Evolutionary conservation across 2,113 vertebrate genomes (phyloP).

Genomic region (Aptenodytes patagonicus): DNA sequence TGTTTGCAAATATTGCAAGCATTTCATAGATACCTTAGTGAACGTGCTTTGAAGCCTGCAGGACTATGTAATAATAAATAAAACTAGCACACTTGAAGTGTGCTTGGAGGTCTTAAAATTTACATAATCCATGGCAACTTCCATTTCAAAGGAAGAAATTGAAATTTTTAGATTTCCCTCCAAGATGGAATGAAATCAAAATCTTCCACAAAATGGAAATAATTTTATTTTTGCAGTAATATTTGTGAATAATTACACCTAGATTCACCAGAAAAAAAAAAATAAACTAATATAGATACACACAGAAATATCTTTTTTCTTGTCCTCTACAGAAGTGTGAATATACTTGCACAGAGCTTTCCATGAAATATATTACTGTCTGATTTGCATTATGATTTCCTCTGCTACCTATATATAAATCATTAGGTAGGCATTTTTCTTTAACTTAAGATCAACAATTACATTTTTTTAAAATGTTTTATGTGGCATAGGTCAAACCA

Average conservation of each 20-base stretch:
- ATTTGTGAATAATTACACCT: not conserved
- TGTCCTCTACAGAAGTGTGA: not conserved
- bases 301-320: not conserved
- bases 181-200: not conserved
- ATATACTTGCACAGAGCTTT: not conserved
- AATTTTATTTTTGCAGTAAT: not conserved
- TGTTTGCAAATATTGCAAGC: not conserved
- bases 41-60: not conserved
- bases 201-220: not conserved
- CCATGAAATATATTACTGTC: not conserved
- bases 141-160: not conserved
- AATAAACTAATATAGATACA: not conserved
- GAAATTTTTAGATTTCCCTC: not conserved
- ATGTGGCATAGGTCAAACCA: not conserved
- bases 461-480: not conserved
- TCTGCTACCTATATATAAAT: not conserved
- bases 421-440: not conserved
- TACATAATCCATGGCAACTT: not conserved
- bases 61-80: not conserved
- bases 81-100: not conserved
- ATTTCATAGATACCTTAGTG: not conserved
- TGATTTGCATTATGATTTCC: not conserved
- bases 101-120: not conserved
- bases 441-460: not conserved
- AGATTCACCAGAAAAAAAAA: not conserved